Percentiles rank a stretch among this genome's conserved stretches.
phyloP scores from a whole-genome alignment of 2,113 vertebrate species.

The Xiphophorus maculatus region DNA sequence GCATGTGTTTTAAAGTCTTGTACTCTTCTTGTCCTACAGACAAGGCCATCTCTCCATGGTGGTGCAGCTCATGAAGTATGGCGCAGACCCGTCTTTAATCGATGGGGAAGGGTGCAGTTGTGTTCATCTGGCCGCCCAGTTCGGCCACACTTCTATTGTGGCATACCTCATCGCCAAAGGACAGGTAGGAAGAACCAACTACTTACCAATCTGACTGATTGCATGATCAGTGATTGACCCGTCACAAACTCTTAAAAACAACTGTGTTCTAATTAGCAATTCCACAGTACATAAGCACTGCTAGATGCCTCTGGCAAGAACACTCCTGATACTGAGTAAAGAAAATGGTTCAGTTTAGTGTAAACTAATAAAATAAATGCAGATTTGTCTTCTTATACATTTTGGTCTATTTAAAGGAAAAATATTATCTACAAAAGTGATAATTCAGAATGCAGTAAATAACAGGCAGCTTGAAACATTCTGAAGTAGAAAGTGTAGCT shows the following conservation, averaged over 20 bases:
- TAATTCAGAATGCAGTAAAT: background rate
- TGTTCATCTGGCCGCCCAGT: conserved; percentile 96
- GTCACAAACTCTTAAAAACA: too few relatives aligned
- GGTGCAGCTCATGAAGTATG: conserved; percentile 98
- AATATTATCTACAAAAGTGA: background rate
- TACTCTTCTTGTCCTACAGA: conserved; percentile 65
- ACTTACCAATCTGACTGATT: background rate
- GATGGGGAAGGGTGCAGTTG: conserved; percentile 99
- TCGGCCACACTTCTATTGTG: conserved; percentile 98
- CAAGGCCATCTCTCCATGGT: conserved; percentile 99
- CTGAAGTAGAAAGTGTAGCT: too few relatives aligned
- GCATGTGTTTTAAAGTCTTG: background rate
- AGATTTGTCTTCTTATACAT: background rate
- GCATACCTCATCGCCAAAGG: conserved; percentile 99
- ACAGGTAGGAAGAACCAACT: conserved; percentile 82
- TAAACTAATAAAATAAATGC: background rate
- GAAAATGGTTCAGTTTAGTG: too few relatives aligned
- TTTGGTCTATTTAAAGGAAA: background rate
- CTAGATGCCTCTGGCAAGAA: too few relatives aligned
- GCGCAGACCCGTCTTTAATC: conserved; percentile 95
- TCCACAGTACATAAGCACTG: too few relatives aligned
- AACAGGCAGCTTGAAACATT: too few relatives aligned
- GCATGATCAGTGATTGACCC: too few relatives aligned
- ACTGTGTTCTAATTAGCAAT: too few relatives aligned
- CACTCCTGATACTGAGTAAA: too few relatives aligned